These are phyloP conservation scores for Mionectes macconnelli DNA, from an alignment of 2,113 vertebrate genomes.

Conservation along the genomic window DNA sequence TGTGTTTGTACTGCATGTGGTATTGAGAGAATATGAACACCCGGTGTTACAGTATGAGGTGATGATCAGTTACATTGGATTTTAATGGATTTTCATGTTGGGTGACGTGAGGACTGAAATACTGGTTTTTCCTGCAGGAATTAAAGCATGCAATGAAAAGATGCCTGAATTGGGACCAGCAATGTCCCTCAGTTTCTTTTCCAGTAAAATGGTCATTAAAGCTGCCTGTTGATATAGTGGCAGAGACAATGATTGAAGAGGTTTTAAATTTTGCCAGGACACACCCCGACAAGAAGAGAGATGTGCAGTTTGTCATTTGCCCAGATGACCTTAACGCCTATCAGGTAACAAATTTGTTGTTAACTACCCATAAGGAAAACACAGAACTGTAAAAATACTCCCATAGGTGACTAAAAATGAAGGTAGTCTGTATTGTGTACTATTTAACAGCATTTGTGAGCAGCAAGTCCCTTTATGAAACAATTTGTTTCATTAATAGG, in stretches of 20 bases:
- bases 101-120: not conserved
- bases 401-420: not conserved
- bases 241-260: slow-evolving; percentile 67
- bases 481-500: not conserved
- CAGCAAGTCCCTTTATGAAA: not conserved
- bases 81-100: not conserved
- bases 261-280: slow-evolving; percentile 57
- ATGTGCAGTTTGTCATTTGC: slow-evolving; percentile 77
- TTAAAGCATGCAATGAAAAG: not conserved
- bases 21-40: not conserved
- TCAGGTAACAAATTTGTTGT: slow-evolving; percentile 68
- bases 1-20: slow-evolving; percentile 65
- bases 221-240: not conserved
- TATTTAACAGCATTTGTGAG: not conserved
- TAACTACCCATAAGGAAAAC: not conserved
- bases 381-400: not conserved
- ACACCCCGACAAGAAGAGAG: not conserved
- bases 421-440: not conserved
- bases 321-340: slow-evolving; percentile 12
- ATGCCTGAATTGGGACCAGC: not conserved
- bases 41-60: not conserved
- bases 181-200: slow-evolving; percentile 76
- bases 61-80: not conserved
- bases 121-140: slow-evolving; percentile 61
- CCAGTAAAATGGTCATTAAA: slow-evolving; percentile 66